A percentile compares a stretch with the other conserved stretches of the same genome.
Evolutionary conservation across 2,797 vertebrate species (phyloP).

Genomic region (Argentina silus): DNA sequence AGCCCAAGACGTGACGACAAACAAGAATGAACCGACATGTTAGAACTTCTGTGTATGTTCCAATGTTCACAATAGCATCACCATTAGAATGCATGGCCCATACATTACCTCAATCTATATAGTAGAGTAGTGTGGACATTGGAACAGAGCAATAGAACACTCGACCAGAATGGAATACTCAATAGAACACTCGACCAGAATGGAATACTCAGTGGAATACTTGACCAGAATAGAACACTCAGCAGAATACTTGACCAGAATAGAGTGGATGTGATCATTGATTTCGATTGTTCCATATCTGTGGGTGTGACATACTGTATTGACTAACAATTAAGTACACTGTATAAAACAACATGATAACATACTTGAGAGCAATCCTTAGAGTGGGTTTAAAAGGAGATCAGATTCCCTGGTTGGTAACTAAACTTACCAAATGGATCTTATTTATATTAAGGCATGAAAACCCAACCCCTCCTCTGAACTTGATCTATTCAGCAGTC

Average conservation of each 20-base stretch:
- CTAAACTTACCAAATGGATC: slow-evolving; percentile 21
- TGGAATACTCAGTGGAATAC: background rate
- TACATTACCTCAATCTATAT: too few relatives aligned
- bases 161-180: background rate
- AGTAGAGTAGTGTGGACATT: too few relatives aligned
- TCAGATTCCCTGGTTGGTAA: slow-evolving; percentile 13
- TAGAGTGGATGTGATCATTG: too few relatives aligned
- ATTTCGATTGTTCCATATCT: too few relatives aligned
- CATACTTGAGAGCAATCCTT: background rate
- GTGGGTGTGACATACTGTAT: background rate
- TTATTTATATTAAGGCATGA: slow-evolving; percentile 34
- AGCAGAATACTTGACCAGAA: background rate
- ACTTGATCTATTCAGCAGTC: too few relatives aligned
- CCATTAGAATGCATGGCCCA: too few relatives aligned
- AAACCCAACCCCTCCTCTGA: slow-evolving; percentile 1
- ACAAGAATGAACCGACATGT: background rate
- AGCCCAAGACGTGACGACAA: background rate
- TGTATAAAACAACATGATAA: slow-evolving; percentile 19
- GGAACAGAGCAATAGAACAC: background rate
- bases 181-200: background rate
- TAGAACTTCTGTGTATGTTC: too few relatives aligned
- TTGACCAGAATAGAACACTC: background rate
- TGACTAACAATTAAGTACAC: background rate
- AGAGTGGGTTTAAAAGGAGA: slow-evolving; percentile 8
- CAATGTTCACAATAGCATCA: too few relatives aligned